phyloP scores from a whole-genome alignment of 2,888 invertebrate genomes.

The Thymelicus acteon region DNA sequence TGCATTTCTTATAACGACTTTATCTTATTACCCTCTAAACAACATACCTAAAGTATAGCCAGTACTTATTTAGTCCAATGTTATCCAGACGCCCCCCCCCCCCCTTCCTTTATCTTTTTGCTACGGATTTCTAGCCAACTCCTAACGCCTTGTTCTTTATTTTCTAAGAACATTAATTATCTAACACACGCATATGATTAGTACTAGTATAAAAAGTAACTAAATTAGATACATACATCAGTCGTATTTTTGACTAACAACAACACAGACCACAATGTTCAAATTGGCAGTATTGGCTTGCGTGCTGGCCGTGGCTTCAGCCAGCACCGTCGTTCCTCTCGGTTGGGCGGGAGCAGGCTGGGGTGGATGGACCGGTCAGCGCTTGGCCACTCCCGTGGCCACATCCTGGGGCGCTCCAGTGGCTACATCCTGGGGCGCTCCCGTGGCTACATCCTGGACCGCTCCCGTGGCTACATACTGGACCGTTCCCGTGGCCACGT shows the following conservation, averaged over 20 bases:
- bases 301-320: conserved; percentile 84
- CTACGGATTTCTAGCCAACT: conserved; percentile 41
- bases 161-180: conserved; percentile 60
- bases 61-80: too few relatives aligned
- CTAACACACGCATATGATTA: conserved; percentile 63
- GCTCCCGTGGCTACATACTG: conserved; percentile 67
- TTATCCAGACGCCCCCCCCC: too few relatives aligned
- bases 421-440: conserved; percentile 59
- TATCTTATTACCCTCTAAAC: too few relatives aligned
- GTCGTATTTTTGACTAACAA: conserved; percentile 66
- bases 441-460: conserved; percentile 62
- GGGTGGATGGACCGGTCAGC: conserved; percentile 43
- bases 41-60: too few relatives aligned
- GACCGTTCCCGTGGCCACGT: conserved; percentile 77
- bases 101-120: too few relatives aligned
- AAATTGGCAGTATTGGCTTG: conserved; percentile 87
- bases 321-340: conserved; percentile 60
- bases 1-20: too few relatives aligned
- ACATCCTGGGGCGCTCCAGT: conserved; percentile 66
- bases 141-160: conserved; percentile 40
- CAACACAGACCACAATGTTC: conserved; percentile 84
- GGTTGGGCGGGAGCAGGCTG: conserved; percentile 33
- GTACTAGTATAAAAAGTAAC: conserved; percentile 70
- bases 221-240: conserved; percentile 61
- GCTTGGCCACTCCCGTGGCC: conserved; percentile 45